Evolutionary conservation across 2,888 invertebrate species (phyloP).

Genomic region (Polietes domitor): DNA sequence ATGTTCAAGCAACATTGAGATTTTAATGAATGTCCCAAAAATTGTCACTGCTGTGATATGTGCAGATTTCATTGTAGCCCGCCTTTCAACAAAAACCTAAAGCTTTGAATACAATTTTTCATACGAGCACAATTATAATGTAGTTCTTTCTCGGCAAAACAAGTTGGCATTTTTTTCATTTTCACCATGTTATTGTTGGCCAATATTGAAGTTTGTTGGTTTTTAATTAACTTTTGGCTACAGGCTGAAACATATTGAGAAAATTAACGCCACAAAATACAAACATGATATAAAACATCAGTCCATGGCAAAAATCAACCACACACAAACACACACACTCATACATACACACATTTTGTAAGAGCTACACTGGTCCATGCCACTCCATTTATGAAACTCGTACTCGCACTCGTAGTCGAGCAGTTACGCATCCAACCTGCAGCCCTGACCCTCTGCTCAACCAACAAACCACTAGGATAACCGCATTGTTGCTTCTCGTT

Average conservation of each 20-base stretch:
- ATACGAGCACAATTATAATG: slow-evolving; percentile 12
- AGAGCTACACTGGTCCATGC: neutral
- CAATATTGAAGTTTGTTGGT: slow-evolving; percentile 78
- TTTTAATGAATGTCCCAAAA: no score
- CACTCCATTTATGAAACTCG: neutral
- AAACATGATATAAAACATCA: slow-evolving; percentile 65
- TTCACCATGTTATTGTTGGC: slow-evolving; percentile 55
- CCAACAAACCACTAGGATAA: slow-evolving; percentile 32
- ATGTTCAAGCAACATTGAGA: no score
- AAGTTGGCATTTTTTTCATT: slow-evolving; percentile 31
- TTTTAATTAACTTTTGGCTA: slow-evolving; percentile 81
- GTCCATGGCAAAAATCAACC: slow-evolving; percentile 43
- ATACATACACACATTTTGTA: slow-evolving; percentile 10
- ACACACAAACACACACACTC: slow-evolving; percentile 16
- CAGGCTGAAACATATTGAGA: slow-evolving; percentile 79
- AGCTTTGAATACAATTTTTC: slow-evolving; percentile 7
- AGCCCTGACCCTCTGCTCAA: slow-evolving; percentile 1
- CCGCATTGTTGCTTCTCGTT: neutral
- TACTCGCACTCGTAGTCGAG: no score
- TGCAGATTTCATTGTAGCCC: neutral
- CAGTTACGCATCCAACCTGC: neutral
- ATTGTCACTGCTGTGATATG: no score
- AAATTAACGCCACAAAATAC: slow-evolving; percentile 76
- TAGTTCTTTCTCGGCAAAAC: slow-evolving; percentile 6
- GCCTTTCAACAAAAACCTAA: neutral